A percentile compares a stretch with the other conserved stretches of the same genome.
These are phyloP conservation scores for Solenodon paradoxus DNA, from an alignment of 2,113 vertebrate species.

Conservation along the genomic window DNA sequence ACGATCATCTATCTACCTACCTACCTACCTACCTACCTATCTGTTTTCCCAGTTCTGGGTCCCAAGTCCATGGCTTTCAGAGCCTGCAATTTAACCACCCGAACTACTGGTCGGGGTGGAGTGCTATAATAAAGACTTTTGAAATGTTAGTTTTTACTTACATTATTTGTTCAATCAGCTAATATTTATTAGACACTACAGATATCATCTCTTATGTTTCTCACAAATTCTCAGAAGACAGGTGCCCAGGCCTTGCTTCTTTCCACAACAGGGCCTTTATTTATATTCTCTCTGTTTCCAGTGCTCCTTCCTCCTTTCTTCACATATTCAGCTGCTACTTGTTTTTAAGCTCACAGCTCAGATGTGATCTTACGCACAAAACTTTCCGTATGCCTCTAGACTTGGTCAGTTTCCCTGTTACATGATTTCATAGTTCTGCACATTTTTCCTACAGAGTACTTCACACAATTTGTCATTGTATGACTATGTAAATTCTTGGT, in stretches of 20 bases:
- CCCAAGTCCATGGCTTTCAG: no score
- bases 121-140: neutral
- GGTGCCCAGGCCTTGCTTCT: neutral
- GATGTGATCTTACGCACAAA: neutral
- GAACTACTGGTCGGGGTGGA: no score
- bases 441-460: neutral
- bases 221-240: neutral
- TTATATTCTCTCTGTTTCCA: neutral
- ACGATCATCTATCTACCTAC: no score
- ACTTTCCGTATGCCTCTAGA: neutral
- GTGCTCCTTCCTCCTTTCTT: neutral
- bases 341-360: neutral
- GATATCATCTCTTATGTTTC: neutral
- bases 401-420: neutral
- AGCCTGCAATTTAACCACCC: no score
- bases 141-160: neutral
- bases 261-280: neutral
- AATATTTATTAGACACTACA: neutral
- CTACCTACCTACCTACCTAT: no score
- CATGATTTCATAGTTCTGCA: neutral
- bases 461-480: neutral
- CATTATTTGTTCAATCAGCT: neutral
- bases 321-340: neutral
- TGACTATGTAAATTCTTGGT: neutral
- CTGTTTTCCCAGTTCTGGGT: no score